These are phyloP conservation scores for Mastacembelus armatus DNA, from an alignment of 2,797 vertebrate genomes.

Conservation along the genomic window DNA sequence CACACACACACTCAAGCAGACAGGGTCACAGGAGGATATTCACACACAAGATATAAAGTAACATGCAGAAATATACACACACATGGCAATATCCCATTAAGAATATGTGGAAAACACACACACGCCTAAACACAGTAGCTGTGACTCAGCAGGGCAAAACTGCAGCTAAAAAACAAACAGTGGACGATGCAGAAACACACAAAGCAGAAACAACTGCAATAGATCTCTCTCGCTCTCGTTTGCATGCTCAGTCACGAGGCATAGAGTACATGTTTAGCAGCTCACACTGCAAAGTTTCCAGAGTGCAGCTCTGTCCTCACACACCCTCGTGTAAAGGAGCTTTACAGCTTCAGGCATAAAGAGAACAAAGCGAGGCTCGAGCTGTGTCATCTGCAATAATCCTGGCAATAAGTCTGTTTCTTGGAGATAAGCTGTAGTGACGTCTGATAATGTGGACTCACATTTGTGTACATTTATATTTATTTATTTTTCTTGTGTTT, in stretches of 20 bases:
- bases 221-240: background rate
- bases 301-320: slow-evolving; percentile 8
- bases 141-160: background rate
- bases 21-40: too few species aligned
- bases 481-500: background rate
- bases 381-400: slow-evolving; percentile 31
- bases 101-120: background rate
- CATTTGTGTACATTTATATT: slow-evolving; percentile 4
- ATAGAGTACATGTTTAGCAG: background rate
- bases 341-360: slow-evolving; percentile 15
- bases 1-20: too few species aligned
- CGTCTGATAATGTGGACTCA: background rate
- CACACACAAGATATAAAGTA: background rate
- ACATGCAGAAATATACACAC: slow-evolving; percentile 7
- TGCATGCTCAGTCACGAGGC: background rate
- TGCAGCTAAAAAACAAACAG: too few species aligned
- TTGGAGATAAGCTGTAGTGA: slow-evolving; percentile 13
- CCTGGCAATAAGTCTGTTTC: slow-evolving; percentile 36
- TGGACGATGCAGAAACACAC: background rate
- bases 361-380: slow-evolving; percentile 4
- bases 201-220: background rate
- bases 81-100: background rate
- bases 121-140: background rate
- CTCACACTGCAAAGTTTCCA: background rate
- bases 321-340: background rate